Conservation (phyloP, 1,140 invertebrate species). For the Pantala flavescens region DNA sequence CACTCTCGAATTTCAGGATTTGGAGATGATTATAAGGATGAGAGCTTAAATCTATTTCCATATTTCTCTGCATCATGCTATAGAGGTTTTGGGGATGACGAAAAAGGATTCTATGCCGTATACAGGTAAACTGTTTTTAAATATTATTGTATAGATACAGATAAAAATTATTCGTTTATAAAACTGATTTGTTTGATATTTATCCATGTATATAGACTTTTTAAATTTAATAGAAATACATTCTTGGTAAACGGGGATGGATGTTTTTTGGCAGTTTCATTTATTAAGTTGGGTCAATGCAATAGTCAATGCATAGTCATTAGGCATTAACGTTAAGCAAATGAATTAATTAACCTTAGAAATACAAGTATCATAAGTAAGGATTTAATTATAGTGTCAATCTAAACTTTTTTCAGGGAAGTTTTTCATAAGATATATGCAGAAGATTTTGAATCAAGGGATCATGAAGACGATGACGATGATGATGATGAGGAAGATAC, state of each 20-base stretch:
- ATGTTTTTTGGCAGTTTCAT: no score
- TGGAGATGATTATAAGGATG: constrained; percentile 73
- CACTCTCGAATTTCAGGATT: constrained; percentile 37
- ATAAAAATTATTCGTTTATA: no score
- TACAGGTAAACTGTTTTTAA: constrained; percentile 45
- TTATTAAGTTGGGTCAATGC: no score
- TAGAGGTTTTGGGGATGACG: constrained; percentile 78
- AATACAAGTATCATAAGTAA: neutral
- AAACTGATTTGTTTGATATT: no score
- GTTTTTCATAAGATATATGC: constrained; percentile 80
- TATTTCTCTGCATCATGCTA: constrained; percentile 87
- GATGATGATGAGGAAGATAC: constrained; percentile 25
- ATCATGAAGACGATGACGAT: constrained; percentile 55
- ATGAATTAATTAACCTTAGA: neutral
- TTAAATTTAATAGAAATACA: no score
- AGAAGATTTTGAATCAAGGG: constrained; percentile 74
- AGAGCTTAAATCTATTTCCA: constrained; percentile 77
- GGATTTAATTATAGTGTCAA: no score
- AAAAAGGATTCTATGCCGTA: constrained; percentile 81
- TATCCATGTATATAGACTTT: no score
- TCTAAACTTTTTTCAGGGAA: constrained; percentile 41
- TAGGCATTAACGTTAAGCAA: no score
- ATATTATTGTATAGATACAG: no score
- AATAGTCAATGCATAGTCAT: no score
- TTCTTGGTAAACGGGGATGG: no score